Evolutionary conservation across 1,140 invertebrate species (phyloP).

Genomic region (Chelonus insularis): DNA sequence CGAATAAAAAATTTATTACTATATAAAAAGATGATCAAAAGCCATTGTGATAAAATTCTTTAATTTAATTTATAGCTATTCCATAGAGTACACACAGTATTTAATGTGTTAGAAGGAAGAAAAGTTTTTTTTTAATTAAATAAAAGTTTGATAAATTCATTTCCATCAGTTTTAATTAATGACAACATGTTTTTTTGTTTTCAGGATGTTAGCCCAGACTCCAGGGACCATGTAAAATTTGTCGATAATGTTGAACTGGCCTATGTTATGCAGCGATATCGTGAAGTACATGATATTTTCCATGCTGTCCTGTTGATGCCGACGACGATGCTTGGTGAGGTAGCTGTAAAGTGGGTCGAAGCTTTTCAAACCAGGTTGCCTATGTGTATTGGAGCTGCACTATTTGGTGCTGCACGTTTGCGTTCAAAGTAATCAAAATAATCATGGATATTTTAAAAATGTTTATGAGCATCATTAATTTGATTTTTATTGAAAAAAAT

Average conservation of each 20-base stretch:
- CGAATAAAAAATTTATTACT: too few relatives aligned
- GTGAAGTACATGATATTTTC: slow-evolving; percentile 94
- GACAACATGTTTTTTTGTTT: slow-evolving; percentile 44
- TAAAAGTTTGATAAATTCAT: not conserved
- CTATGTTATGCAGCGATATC: slow-evolving; percentile 96
- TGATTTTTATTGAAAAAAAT: too few relatives aligned
- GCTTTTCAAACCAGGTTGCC: slow-evolving; percentile 86
- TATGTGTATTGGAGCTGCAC: slow-evolving; percentile 85
- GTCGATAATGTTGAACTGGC: slow-evolving; percentile 88
- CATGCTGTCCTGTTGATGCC: slow-evolving; percentile 91
- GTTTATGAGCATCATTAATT: too few relatives aligned
- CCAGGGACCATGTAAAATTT: slow-evolving; percentile 84
- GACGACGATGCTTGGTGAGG: slow-evolving; percentile 94
- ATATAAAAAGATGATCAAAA: too few relatives aligned
- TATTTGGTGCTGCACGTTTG: slow-evolving; percentile 83
- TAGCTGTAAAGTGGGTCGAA: slow-evolving; percentile 97
- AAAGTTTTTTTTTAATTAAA: too few relatives aligned
- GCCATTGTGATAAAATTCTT: too few relatives aligned
- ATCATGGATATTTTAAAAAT: too few relatives aligned
- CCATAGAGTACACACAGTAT: too few relatives aligned
- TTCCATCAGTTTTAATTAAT: too few relatives aligned
- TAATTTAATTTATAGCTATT: too few relatives aligned
- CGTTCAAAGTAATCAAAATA: slow-evolving; percentile 76
- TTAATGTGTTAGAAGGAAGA: too few relatives aligned
- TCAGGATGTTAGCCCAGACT: slow-evolving; percentile 91